Percentiles rank a stretch among this genome's conserved stretches.
phyloP scores from a whole-genome alignment of 1,140 invertebrate genomes.

The Calycopis cecrops region DNA sequence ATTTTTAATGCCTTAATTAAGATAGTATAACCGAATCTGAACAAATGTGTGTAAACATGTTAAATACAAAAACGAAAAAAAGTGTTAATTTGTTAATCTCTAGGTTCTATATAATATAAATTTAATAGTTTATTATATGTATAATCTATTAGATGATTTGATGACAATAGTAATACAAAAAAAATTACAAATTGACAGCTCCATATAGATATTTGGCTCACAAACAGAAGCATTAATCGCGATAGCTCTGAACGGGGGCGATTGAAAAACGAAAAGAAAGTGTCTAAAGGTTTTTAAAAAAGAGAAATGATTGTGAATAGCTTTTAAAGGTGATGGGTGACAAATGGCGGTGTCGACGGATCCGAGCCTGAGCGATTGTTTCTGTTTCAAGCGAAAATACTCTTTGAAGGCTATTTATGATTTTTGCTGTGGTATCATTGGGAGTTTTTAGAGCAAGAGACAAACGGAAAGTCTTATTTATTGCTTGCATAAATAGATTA shows the following conservation, averaged over 20 bases:
- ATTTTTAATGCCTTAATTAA: too few relatives aligned
- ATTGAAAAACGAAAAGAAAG: constrained; percentile 71
- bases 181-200: constrained; percentile 18
- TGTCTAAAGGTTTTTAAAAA: constrained; percentile 71
- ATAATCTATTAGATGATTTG: not conserved
- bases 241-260: constrained; percentile 50
- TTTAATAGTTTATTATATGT: too few relatives aligned
- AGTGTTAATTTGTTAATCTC: too few relatives aligned
- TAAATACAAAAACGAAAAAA: too few relatives aligned
- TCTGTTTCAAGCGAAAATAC: constrained; percentile 16
- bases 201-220: constrained; percentile 24
- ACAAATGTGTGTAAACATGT: too few relatives aligned
- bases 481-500: too few relatives aligned
- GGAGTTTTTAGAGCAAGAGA: not conserved
- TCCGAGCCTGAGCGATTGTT: constrained; percentile 31
- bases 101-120: too few relatives aligned
- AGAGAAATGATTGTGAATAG: constrained; percentile 68
- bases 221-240: constrained; percentile 61
- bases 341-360: constrained; percentile 53
- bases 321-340: constrained; percentile 62
- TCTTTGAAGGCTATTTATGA: constrained; percentile 19
- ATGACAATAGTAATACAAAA: not conserved
- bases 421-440: constrained; percentile 3
- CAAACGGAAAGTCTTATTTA: too few relatives aligned
- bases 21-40: too few relatives aligned